Evolutionary conservation across 2,797 vertebrate genomes (phyloP).

Genomic region (Sebastes ruberrimus): DNA sequence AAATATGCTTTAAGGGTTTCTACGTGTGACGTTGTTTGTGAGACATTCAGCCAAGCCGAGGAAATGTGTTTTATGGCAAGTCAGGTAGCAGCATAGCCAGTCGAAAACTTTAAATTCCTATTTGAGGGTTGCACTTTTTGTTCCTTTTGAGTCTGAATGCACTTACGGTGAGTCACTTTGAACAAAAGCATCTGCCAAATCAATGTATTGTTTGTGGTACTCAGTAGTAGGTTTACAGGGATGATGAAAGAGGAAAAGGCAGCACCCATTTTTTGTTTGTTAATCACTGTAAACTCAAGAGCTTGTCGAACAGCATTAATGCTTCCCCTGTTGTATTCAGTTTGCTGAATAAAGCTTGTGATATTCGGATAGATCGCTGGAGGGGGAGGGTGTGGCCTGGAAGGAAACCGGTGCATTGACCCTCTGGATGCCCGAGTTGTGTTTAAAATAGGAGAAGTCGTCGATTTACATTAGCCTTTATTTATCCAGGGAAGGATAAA

Average conservation of each 20-base stretch:
- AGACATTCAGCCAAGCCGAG: neutral
- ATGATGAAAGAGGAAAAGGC: slow-evolving; percentile 11
- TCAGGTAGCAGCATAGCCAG: neutral
- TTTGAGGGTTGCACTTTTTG: neutral
- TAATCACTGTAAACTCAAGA: slow-evolving; percentile 12
- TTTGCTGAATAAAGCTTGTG: slow-evolving; percentile 12
- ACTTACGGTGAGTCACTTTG: neutral
- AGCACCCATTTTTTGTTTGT: neutral
- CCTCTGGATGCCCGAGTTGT: slow-evolving; percentile 1
- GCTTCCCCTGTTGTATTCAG: slow-evolving; percentile 23
- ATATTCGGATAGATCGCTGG: slow-evolving; percentile 17
- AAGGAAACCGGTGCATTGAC: slow-evolving; percentile 22
- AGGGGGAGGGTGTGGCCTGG: slow-evolving; percentile 9
- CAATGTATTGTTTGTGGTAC: neutral
- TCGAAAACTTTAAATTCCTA: neutral
- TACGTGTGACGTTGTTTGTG: neutral
- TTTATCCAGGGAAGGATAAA: slow-evolving; percentile 32
- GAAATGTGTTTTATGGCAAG: neutral
- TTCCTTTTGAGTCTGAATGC: neutral
- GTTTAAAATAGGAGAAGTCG: slow-evolving; percentile 26
- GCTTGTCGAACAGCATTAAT: slow-evolving; percentile 35
- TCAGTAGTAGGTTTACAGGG: neutral
- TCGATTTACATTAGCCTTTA: slow-evolving; percentile 11
- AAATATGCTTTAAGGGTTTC: neutral
- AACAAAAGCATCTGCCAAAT: neutral